Evolutionary conservation across 1,140 invertebrate species (phyloP).

Genomic region (Drosophila biarmipes): DNA sequence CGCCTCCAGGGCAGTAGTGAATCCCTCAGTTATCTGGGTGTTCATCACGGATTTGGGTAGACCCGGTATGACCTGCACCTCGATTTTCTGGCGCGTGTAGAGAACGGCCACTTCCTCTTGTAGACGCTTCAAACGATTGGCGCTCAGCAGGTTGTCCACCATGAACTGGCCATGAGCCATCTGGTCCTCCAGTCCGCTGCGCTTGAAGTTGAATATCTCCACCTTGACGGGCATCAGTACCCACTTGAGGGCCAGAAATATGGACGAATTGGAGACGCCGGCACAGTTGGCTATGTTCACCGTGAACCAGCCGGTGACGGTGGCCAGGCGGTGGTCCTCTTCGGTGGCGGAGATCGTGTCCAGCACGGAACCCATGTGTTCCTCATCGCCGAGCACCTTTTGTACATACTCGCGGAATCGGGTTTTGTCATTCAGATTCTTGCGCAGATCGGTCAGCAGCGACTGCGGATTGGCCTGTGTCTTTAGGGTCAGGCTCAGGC

Average conservation of each 20-base stretch:
- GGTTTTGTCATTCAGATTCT: conserved; percentile 14
- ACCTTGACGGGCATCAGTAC: conserved; percentile 33
- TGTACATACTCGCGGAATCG: neutral
- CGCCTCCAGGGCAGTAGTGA: conserved; percentile 2
- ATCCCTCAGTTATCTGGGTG: neutral
- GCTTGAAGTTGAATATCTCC: conserved; percentile 35
- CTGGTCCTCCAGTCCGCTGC: conserved; percentile 9
- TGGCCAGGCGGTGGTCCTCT: conserved; percentile 5
- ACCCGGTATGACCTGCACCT: conserved; percentile 17
- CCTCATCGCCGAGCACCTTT: neutral
- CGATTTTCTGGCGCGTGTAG: conserved; percentile 12
- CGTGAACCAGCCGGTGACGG: conserved; percentile 44
- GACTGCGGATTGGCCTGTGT: neutral
- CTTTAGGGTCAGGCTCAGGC: conserved; percentile 1
- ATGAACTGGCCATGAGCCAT: conserved; percentile 15
- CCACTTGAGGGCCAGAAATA: conserved; percentile 40
- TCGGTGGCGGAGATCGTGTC: conserved; percentile 8
- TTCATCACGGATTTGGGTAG: conserved; percentile 1
- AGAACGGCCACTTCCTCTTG: conserved; percentile 3
- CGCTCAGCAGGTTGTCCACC: conserved; percentile 40
- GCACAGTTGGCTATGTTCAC: conserved; percentile 35
- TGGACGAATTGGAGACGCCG: conserved; percentile 14
- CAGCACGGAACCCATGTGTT: conserved; percentile 3
- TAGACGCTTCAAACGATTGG: conserved; percentile 47
- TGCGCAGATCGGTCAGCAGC: conserved; percentile 4